These are phyloP conservation scores for Otolemur garnettii DNA, from an alignment of 2,113 vertebrate genomes.

Conservation along the genomic window DNA sequence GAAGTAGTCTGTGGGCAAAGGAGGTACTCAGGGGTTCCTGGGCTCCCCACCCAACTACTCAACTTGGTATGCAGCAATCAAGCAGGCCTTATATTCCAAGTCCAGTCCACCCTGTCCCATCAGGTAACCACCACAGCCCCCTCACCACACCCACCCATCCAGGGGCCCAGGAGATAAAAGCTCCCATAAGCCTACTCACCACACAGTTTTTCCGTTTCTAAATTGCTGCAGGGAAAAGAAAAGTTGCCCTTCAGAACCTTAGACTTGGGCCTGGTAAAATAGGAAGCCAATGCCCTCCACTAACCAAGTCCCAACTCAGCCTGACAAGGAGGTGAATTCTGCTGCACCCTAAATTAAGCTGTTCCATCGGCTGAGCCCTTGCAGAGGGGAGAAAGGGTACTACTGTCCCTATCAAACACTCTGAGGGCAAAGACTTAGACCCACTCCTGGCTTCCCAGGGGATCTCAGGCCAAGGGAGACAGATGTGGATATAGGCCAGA, in stretches of 20 bases:
- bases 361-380: neutral
- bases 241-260: constrained; percentile 65
- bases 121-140: neutral
- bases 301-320: neutral
- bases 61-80: neutral
- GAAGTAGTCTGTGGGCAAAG: constrained; percentile 93
- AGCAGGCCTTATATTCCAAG: neutral
- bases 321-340: neutral
- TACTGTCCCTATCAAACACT: neutral
- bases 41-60: neutral
- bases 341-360: neutral
- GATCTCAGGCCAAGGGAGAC: neutral
- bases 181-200: constrained; percentile 89
- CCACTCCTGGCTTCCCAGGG: neutral
- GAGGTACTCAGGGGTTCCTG: neutral
- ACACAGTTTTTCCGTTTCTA: constrained; percentile 96
- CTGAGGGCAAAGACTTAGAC: neutral
- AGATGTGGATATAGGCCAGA: neutral
- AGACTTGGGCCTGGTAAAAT: neutral
- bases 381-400: neutral
- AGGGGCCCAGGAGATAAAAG: neutral
- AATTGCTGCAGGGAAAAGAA: constrained; percentile 90
- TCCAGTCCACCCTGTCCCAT: neutral
- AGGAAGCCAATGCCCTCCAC: neutral
- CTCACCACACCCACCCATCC: neutral